These are phyloP conservation scores for Notothenia coriiceps DNA, from an alignment of 2,113 vertebrate genomes.

Conservation along the genomic window DNA sequence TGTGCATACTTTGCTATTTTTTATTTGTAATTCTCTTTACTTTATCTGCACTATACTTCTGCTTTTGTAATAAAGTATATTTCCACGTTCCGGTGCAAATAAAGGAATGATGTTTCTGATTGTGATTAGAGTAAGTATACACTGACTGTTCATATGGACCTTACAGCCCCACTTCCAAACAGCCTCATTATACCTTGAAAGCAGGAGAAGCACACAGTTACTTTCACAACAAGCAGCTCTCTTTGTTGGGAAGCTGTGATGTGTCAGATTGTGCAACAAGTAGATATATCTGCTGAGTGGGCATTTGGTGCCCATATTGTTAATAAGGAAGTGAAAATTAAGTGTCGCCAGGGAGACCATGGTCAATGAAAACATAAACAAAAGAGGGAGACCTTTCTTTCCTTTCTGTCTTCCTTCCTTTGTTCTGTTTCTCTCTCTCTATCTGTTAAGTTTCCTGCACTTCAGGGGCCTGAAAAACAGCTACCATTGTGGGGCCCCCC, in stretches of 20 bases:
- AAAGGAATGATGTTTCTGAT: no score
- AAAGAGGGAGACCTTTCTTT: constrained; percentile 18
- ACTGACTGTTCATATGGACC: no score
- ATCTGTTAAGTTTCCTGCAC: not conserved
- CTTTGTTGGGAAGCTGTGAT: not conserved
- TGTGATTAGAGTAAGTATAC: no score
- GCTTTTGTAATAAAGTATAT: no score
- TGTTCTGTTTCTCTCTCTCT: not conserved
- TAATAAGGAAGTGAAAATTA: constrained; percentile 73
- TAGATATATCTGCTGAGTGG: constrained; percentile 41
- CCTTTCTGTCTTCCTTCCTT: not conserved
- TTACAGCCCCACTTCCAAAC: no score
- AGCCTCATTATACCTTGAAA: not conserved
- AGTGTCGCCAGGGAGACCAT: constrained; percentile 49
- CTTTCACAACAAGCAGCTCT: not conserved
- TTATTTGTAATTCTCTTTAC: no score
- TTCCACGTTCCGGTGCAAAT: no score
- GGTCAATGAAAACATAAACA: constrained; percentile 50
- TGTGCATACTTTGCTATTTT: no score
- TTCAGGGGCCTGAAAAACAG: not conserved
- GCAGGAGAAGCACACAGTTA: not conserved
- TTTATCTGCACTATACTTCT: no score
- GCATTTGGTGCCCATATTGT: constrained; percentile 33
- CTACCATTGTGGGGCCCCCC: not conserved
- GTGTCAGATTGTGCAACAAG: constrained; percentile 6